Conservation (phyloP, 2,113 vertebrate species). For the Myotis davidii region DNA sequence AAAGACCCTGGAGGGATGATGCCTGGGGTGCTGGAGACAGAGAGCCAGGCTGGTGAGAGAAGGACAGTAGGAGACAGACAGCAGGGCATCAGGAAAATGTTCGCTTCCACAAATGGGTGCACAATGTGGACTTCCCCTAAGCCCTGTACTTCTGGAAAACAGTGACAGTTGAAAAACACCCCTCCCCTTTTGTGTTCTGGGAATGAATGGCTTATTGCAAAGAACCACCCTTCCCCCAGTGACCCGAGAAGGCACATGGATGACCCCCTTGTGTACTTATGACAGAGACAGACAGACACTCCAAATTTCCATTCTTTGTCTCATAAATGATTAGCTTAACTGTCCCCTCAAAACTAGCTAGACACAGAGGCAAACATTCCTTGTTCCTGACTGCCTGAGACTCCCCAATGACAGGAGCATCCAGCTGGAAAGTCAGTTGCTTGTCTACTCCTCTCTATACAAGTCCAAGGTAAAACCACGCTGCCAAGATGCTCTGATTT, state of each 20-base stretch:
- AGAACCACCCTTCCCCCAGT: neutral
- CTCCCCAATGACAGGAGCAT: neutral
- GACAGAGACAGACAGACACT: neutral
- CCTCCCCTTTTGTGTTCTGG: neutral
- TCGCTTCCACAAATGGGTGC: neutral
- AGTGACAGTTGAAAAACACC: neutral
- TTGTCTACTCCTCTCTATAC: no score
- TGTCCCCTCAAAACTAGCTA: neutral
- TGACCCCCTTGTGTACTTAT: neutral
- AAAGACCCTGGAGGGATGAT: neutral
- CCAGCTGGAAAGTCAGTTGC: neutral
- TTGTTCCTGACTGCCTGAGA: neutral
- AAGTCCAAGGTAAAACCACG: neutral
- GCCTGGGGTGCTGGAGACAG: neutral
- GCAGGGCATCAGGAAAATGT: neutral
- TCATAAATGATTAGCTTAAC: neutral
- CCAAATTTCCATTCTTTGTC: neutral
- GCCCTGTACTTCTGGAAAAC: neutral
- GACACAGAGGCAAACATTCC: neutral
- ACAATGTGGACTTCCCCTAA: neutral
- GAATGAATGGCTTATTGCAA: neutral
- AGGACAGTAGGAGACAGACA: no score
- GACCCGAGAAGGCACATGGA: neutral
- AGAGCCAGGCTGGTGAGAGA: neutral
- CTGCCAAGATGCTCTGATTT: neutral